Evolutionary conservation across 1,140 invertebrate species (phyloP).

Genomic region (Fopius arisanus): DNA sequence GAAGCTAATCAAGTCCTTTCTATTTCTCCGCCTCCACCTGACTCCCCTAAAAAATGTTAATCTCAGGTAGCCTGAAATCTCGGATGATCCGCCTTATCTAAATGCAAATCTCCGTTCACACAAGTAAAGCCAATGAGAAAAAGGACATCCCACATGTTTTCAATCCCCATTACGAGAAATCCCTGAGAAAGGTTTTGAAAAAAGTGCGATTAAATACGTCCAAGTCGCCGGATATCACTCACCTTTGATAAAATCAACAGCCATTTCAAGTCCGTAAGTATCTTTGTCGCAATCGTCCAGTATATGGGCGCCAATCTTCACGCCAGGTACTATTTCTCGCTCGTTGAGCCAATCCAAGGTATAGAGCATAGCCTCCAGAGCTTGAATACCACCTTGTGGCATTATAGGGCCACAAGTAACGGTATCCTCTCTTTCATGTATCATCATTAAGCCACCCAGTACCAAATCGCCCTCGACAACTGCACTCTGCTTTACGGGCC

Average conservation of each 20-base stretch:
- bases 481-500: slow-evolving; percentile 88
- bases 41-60: background rate
- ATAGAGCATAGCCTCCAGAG: slow-evolving; percentile 91
- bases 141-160: background rate
- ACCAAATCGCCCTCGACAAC: slow-evolving; percentile 85
- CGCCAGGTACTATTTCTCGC: slow-evolving; percentile 73
- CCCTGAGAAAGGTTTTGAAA: background rate
- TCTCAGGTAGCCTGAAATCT: background rate
- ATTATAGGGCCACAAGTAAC: slow-evolving; percentile 90
- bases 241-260: slow-evolving; percentile 98
- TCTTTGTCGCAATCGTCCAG: slow-evolving; percentile 97
- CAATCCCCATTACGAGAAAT: background rate
- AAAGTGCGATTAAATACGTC: background rate
- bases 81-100: background rate
- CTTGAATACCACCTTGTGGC: slow-evolving; percentile 93
- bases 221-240: slow-evolving; percentile 47
- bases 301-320: slow-evolving; percentile 86
- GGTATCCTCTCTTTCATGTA: slow-evolving; percentile 86
- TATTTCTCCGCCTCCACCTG: background rate
- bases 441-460: slow-evolving; percentile 94
- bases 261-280: slow-evolving; percentile 95
- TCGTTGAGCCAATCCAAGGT: slow-evolving; percentile 86
- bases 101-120: slow-evolving; percentile 4
- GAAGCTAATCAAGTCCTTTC: background rate
- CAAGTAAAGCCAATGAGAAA: background rate